Conservation (phyloP, 1,140 invertebrate genomes). For the Armadillidium nasatum region DNA sequence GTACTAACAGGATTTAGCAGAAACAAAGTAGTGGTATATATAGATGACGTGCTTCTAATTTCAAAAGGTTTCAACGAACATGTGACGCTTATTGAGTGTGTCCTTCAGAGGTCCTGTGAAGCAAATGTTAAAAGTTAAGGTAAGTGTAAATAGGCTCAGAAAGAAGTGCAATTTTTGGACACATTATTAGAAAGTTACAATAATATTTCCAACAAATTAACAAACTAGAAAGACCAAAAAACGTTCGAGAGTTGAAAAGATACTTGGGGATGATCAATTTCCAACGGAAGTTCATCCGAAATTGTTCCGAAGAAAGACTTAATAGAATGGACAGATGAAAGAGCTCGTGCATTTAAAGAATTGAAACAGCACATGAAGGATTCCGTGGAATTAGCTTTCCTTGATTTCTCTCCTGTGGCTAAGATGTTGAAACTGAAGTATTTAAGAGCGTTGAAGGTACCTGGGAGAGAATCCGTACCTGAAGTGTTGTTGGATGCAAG, state of each 20-base stretch:
- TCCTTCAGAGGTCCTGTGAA: neutral
- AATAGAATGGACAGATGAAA: neutral
- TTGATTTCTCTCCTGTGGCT: too few relatives aligned
- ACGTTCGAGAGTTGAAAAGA: too few relatives aligned
- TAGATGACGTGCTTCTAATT: neutral
- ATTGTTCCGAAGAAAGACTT: neutral
- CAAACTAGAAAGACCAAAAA: too few relatives aligned
- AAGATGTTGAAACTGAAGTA: too few relatives aligned
- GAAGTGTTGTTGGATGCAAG: too few relatives aligned
- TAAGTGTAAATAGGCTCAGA: neutral
- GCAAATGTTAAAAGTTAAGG: neutral
- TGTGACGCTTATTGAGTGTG: neutral
- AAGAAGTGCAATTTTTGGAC: neutral
- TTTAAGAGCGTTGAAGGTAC: too few relatives aligned
- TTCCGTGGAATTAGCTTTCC: neutral
- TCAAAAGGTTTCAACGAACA: neutral
- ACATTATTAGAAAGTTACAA: neutral
- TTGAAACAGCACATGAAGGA: neutral
- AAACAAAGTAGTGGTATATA: neutral
- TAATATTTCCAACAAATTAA: neutral
- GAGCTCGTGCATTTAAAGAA: neutral
- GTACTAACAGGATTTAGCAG: neutral
- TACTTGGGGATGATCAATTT: too few relatives aligned
- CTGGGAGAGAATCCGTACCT: too few relatives aligned
- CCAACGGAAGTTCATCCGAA: too few relatives aligned